These are phyloP conservation scores for Arizona elegans DNA, from an alignment of 2,113 vertebrate species.

Conservation along the genomic window DNA sequence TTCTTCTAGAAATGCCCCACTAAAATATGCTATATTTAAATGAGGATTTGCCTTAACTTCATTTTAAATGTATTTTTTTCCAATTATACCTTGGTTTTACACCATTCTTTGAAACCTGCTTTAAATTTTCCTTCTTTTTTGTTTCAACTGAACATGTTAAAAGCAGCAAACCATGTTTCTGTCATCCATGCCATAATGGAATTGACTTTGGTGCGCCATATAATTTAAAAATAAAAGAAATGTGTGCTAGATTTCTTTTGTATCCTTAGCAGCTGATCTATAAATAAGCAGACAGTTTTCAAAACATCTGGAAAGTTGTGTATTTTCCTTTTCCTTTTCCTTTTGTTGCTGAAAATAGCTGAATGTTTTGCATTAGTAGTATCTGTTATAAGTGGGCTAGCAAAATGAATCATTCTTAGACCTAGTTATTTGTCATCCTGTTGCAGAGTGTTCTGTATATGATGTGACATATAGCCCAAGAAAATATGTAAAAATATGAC, in stretches of 20 bases:
- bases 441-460: background rate
- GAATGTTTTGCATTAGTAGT: conserved; percentile 54
- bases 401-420: conserved; percentile 13
- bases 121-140: background rate
- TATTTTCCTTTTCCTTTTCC: background rate
- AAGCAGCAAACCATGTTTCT: background rate
- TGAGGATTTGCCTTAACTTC: background rate
- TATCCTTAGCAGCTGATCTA: conserved; percentile 12
- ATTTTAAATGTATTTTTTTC: background rate
- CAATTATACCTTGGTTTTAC: background rate
- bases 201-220: background rate
- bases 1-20: background rate
- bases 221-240: background rate
- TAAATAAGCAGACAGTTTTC: conserved; percentile 58
- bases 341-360: conserved; percentile 50
- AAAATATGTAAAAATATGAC: conserved; percentile 18
- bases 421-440: background rate
- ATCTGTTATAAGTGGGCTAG: conserved; percentile 2
- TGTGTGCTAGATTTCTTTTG: background rate
- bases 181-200: background rate
- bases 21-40: background rate
- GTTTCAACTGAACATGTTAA: background rate
- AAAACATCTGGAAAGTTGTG: conserved; percentile 35
- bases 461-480: conserved; percentile 19
- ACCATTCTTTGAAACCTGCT: background rate